These are phyloP conservation scores for Thalassophryne amazonica DNA, from an alignment of 2,797 vertebrate species.

Conservation along the genomic window DNA sequence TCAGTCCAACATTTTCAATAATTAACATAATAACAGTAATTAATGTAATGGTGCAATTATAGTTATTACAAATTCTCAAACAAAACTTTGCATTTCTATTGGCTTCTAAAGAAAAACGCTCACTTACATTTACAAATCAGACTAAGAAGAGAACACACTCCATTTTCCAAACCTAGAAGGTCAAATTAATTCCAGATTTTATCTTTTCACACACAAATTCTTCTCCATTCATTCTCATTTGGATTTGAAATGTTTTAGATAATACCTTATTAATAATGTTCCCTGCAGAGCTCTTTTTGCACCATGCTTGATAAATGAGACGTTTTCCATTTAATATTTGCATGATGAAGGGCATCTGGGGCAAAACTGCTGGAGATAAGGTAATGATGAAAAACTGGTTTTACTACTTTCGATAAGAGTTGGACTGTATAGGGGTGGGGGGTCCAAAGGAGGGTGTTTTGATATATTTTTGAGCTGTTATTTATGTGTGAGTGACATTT, in stretches of 20 bases:
- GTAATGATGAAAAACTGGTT: constrained; percentile 33
- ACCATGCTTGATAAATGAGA: constrained; percentile 49
- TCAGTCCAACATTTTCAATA: constrained; percentile 21
- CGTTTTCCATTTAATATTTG: constrained; percentile 57
- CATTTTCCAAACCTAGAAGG: constrained; percentile 25
- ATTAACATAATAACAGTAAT: constrained; percentile 31
- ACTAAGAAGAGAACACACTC: constrained; percentile 1
- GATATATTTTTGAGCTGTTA: not conserved
- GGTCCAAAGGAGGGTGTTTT: no score
- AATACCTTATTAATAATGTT: constrained; percentile 57
- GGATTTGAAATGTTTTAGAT: constrained; percentile 50
- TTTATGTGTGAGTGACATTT: not conserved
- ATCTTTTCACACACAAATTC: constrained; percentile 16
- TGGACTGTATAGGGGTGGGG: not conserved
- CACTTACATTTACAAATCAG: constrained; percentile 10
- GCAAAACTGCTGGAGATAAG: constrained; percentile 41
- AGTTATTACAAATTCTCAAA: constrained; percentile 15
- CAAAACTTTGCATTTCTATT: constrained; percentile 17
- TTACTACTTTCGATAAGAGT: no score
- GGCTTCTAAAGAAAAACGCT: constrained; percentile 1
- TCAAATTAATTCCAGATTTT: constrained; percentile 41
- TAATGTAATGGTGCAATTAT: constrained; percentile 28
- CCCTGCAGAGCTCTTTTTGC: constrained; percentile 33
- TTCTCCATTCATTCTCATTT: constrained; percentile 34
- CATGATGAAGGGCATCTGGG: constrained; percentile 56